Evolutionary conservation across 1,140 invertebrate genomes (phyloP).

Genomic region (Gonioctena quinquepunctata): DNA sequence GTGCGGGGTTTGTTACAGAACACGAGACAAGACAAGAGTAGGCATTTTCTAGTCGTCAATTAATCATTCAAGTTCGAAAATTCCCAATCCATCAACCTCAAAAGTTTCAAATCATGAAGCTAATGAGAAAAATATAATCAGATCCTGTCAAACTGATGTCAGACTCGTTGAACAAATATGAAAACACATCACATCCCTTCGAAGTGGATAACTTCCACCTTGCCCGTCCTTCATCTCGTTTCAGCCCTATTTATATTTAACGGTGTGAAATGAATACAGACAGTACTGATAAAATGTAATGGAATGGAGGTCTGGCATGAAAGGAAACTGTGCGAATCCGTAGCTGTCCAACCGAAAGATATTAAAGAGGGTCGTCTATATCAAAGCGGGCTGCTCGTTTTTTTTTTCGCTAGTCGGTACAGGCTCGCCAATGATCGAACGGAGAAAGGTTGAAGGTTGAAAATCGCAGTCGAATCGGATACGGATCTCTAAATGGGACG

Average conservation of each 20-base stretch:
- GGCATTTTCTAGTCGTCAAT: too few species aligned
- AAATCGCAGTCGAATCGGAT: conserved; percentile 12
- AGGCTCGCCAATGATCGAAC: not conserved
- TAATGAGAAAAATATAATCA: too few species aligned
- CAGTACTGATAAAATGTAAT: conserved; percentile 1
- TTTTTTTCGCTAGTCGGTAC: not conserved
- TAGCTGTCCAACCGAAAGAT: not conserved
- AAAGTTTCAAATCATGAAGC: too few species aligned
- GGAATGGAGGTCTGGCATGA: conserved; percentile 2
- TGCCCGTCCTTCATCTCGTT: not conserved
- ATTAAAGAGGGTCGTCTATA: not conserved
- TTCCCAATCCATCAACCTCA: too few species aligned
- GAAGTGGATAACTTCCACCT: not conserved
- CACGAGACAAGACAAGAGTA: too few species aligned
- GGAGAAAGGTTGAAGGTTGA: conserved; percentile 3
- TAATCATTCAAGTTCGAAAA: too few species aligned
- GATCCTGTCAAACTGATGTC: too few species aligned
- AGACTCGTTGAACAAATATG: too few species aligned
- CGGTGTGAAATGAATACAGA: conserved; percentile 10
- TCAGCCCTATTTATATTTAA: conserved; percentile 16
- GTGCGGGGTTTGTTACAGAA: too few species aligned
- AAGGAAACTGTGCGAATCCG: not conserved
- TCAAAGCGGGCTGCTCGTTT: not conserved
- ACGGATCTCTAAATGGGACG: not conserved
- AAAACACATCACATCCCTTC: too few species aligned